A percentile compares a stretch with the other conserved stretches of the same genome.
Evolutionary conservation across 2,113 vertebrate genomes (phyloP).

Genomic region (Xenus cinereus): DNA sequence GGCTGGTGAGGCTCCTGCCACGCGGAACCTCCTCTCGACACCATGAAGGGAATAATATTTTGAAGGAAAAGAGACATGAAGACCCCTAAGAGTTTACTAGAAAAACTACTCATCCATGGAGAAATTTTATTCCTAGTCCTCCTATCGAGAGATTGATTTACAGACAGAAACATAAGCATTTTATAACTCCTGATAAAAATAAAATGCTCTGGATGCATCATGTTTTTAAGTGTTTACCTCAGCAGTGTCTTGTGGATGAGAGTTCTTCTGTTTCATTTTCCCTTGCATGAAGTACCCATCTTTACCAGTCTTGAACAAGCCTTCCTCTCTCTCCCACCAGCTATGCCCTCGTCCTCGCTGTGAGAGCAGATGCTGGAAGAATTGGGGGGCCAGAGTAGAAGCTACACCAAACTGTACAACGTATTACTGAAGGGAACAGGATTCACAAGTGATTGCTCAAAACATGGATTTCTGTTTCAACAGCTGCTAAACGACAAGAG

Average conservation of each 20-base stretch:
- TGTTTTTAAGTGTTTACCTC: background rate
- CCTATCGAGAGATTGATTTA: background rate
- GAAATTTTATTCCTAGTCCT: background rate
- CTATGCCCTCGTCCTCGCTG: accelerated
- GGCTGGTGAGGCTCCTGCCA: background rate
- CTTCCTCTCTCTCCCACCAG: background rate
- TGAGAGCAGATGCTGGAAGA: background rate
- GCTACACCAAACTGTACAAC: background rate
- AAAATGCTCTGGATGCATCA: background rate
- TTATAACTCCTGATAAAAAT: background rate
- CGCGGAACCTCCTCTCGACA: accelerated
- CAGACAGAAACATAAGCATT: background rate
- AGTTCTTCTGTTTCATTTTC: background rate
- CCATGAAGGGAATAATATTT: background rate
- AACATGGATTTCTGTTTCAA: background rate
- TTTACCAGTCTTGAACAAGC: background rate
- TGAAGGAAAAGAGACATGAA: background rate
- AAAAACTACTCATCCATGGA: background rate
- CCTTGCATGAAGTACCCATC: background rate
- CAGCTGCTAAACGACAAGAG: background rate
- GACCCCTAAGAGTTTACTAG: background rate
- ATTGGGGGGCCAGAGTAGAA: background rate
- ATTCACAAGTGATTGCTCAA: background rate
- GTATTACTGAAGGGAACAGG: background rate
- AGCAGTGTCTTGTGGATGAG: background rate